Evolutionary conservation across 2,888 invertebrate genomes (phyloP).

Genomic region (Apomyelois bistriatella): DNA sequence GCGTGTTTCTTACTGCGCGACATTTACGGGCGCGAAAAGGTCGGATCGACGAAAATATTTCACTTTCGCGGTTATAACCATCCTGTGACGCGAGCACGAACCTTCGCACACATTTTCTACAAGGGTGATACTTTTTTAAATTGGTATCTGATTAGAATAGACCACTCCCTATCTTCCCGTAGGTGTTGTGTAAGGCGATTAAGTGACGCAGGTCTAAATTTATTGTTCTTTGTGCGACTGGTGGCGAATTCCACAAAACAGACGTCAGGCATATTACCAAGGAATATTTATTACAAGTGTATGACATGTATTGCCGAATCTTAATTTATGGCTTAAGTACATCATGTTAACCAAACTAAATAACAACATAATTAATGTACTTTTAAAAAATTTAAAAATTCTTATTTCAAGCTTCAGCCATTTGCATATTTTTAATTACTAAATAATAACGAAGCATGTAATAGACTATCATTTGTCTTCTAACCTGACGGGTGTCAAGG

Average conservation of each 20-base stretch:
- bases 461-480: background rate
- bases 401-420: background rate
- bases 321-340: too few species aligned
- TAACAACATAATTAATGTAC: too few species aligned
- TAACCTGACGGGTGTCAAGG: conserved; percentile 3
- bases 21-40: conserved; percentile 41
- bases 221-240: too few species aligned
- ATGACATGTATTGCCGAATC: too few species aligned
- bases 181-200: too few species aligned
- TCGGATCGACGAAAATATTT: conserved; percentile 42
- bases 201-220: too few species aligned
- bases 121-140: background rate
- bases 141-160: background rate
- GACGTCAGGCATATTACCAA: too few species aligned
- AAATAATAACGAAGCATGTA: background rate
- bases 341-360: too few species aligned
- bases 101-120: conserved; percentile 25
- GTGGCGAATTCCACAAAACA: too few species aligned
- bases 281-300: too few species aligned
- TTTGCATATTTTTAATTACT: background rate
- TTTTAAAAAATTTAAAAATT: too few species aligned
- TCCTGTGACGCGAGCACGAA: conserved; percentile 37
- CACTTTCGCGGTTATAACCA: conserved; percentile 39
- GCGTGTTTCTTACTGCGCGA: conserved; percentile 21
- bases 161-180: too few species aligned